Conservation (phyloP, 2,113 vertebrate species). For the Cinclus mexicanus region DNA sequence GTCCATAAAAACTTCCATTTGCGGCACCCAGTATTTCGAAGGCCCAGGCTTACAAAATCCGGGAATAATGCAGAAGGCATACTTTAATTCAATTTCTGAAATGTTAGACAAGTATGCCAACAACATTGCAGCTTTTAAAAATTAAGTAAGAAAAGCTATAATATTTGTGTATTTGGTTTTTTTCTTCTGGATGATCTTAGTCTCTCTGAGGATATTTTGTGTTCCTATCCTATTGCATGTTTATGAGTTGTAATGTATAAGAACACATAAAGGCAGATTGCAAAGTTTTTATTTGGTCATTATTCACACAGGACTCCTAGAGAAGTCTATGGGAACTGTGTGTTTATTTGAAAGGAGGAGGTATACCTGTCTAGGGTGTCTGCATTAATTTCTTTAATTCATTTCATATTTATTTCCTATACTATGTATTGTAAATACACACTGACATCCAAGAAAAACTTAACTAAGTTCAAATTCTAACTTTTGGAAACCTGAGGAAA, state of each 20-base stretch:
- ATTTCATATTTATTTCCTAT: background rate
- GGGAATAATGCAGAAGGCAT: background rate
- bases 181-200: background rate
- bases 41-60: background rate
- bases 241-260: background rate
- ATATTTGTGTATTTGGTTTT: background rate
- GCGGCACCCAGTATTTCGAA: conserved; percentile 6
- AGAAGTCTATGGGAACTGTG: background rate
- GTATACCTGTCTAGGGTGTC: background rate
- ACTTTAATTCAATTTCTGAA: background rate
- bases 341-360: background rate
- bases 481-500: background rate
- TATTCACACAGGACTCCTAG: background rate
- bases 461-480: background rate
- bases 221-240: background rate
- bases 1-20: background rate
- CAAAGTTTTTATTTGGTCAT: background rate
- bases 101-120: background rate
- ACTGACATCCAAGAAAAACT: background rate
- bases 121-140: background rate
- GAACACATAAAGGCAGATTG: background rate
- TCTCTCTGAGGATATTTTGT: background rate
- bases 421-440: background rate
- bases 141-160: background rate
- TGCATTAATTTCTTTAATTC: background rate